These are phyloP conservation scores for Andrena cerasifolii DNA, from an alignment of 1,140 invertebrate genomes.

Conservation along the genomic window DNA sequence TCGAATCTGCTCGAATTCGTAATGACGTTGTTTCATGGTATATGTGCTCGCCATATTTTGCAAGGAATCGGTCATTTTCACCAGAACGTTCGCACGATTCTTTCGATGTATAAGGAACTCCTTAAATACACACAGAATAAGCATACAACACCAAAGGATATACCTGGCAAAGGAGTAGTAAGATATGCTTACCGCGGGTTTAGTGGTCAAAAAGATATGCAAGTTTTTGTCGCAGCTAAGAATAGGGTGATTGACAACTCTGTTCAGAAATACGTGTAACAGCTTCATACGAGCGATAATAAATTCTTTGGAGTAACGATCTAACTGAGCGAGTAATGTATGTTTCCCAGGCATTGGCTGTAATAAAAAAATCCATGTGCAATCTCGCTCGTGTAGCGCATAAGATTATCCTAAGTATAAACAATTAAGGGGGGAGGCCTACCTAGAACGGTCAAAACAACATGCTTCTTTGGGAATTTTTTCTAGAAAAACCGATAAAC, in stretches of 20 bases:
- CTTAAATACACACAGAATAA: slow-evolving; percentile 72
- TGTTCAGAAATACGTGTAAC: slow-evolving; percentile 87
- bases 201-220: slow-evolving; percentile 87
- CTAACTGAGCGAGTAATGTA: slow-evolving; percentile 87
- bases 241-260: slow-evolving; percentile 87
- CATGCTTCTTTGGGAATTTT: no score
- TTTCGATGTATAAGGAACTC: slow-evolving; percentile 87
- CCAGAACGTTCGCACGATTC: slow-evolving; percentile 83
- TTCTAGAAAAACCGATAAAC: no score
- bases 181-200: slow-evolving; percentile 83
- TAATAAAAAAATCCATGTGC: no score
- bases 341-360: slow-evolving; percentile 90
- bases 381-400: no score
- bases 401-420: no score
- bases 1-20: slow-evolving; percentile 86
- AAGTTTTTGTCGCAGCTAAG: slow-evolving; percentile 88
- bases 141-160: not conserved
- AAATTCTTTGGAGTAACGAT: slow-evolving; percentile 90
- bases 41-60: slow-evolving; percentile 84
- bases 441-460: no score
- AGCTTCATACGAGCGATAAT: slow-evolving; percentile 87
- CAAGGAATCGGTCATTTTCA: slow-evolving; percentile 84
- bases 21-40: slow-evolving; percentile 84
- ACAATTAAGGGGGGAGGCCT: no score
- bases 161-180: not conserved